Base-by-base conservation (phyloP, 1,140 invertebrate species). In the Stenopsyche tienmushanensis region DNA sequence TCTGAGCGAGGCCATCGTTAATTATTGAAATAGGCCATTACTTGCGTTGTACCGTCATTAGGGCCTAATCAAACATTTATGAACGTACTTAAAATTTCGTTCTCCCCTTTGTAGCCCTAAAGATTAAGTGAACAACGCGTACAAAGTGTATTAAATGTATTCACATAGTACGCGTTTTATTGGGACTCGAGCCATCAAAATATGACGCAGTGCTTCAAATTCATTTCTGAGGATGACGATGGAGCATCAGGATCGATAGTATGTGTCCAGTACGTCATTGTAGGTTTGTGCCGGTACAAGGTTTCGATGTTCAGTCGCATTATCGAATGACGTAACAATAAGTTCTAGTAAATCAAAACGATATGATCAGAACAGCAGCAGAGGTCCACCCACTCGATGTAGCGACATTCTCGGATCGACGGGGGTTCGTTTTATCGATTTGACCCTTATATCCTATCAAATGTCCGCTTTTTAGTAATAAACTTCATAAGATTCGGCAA, bases 21-120 rank as follows among this genome's bases (percentile, higher is more conserved):
- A 65, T 65, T 57, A 65, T 65, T 65, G 41, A 65, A 49, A 65
- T 41, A 54, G 24, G 24, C 63, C 63, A 65, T 65, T 65, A 65
- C 24, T 45, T 24, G 53, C 62, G 9, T 21, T 24, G 15, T 54
- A 10, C 47, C 29, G 29, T 42, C 62, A 64, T 65, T 53, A 55
- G 18, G 29, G 8, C 62, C 26, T 54, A 55, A 64, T 64, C 50
- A 64, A 64, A 64, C 52, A 65, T 65, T 65, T 26, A 65, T 58
- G 63, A 9, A 13, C 17, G 52, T 49, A 26, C 29, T 64, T 54
- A 64, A 54, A 55, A 54, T 45, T 64, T 54, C 53, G 50, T 25
- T 47, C 53, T 20, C 63, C 34, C 41, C 42, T 18, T 41, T 54
- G 24, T 1, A 24, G 47, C 54, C 34, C 45, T 64, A 54, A 53